Evolutionary conservation across 92 coral and sea anemone species (phyloP).

Genomic region (Parazoanthus darwini): DNA sequence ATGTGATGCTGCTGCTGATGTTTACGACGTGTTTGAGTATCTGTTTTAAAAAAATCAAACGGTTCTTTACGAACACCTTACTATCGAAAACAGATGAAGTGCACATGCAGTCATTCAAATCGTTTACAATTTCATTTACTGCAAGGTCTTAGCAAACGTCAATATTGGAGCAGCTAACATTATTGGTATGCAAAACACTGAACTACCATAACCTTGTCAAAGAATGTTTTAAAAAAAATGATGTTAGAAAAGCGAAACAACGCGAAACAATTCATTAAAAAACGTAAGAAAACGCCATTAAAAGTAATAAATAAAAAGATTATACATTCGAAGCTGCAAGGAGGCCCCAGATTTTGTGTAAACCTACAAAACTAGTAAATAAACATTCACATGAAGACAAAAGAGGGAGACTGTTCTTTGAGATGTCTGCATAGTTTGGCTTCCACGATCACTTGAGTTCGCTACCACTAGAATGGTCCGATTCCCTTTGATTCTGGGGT

Average conservation of each 20-base stretch:
- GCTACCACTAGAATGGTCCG: not conserved
- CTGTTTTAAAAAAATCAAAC: too few relatives aligned
- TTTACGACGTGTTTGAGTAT: too few relatives aligned
- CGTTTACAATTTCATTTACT: not conserved
- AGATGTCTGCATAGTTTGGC: not conserved
- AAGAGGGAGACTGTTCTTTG: not conserved
- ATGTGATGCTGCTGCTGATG: too few relatives aligned
- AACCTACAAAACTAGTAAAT: not conserved
- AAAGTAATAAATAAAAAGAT: too few relatives aligned
- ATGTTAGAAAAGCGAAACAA: too few relatives aligned
- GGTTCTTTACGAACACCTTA: too few relatives aligned
- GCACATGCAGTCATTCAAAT: not conserved
- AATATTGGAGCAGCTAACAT: not conserved
- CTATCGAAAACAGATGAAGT: not conserved
- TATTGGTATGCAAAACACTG: not conserved
- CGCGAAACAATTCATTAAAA: not conserved
- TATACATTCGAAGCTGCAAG: not conserved
- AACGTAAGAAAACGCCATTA: not conserved
- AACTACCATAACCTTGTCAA: too few relatives aligned
- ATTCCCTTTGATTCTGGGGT: not conserved
- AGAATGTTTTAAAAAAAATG: too few relatives aligned
- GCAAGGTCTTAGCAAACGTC: not conserved
- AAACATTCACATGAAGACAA: not conserved
- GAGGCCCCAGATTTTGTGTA: not conserved
- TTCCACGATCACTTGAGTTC: slow-evolving; percentile 1